These are phyloP conservation scores for Leptinotarsa undecemlineata DNA, from an alignment of 1,140 invertebrate genomes.

Conservation along the genomic window DNA sequence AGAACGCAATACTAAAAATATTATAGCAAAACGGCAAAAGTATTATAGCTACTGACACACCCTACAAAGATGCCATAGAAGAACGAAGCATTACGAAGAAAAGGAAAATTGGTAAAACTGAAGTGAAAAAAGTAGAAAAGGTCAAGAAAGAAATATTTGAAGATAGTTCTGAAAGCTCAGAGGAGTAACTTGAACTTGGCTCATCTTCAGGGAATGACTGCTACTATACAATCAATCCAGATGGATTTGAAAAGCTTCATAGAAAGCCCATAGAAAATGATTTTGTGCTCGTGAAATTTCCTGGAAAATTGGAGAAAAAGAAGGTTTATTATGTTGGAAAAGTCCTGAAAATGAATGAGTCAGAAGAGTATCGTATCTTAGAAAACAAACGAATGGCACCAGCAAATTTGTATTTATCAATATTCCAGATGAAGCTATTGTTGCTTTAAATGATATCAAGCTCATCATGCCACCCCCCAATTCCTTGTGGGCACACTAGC, in stretches of 20 bases:
- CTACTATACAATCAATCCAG: slow-evolving; percentile 7
- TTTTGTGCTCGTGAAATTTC: slow-evolving; percentile 12
- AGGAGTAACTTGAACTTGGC: neutral
- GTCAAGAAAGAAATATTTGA: neutral
- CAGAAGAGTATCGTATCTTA: neutral
- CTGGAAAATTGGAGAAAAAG: neutral
- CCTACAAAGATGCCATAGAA: neutral
- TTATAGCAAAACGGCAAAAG: neutral
- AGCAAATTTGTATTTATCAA: neutral
- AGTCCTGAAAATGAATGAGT: neutral
- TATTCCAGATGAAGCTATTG: neutral
- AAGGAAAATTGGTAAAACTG: neutral
- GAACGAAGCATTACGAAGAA: neutral
- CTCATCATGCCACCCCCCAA: slow-evolving; percentile 10
- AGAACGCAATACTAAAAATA: slow-evolving; percentile 2
- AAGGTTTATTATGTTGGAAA: neutral
- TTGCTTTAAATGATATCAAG: neutral
- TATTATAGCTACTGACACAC: slow-evolving; percentile 2
- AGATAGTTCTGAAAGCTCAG: slow-evolving; percentile 7
- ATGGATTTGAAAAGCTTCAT: neutral
- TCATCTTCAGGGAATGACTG: neutral
- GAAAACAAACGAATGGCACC: neutral
- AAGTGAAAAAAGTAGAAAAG: neutral
- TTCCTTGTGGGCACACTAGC: neutral
- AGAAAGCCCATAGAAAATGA: slow-evolving; percentile 13